Evolutionary conservation across 2,113 vertebrate genomes (phyloP).

Genomic region (Motacilla tschutschensis): DNA sequence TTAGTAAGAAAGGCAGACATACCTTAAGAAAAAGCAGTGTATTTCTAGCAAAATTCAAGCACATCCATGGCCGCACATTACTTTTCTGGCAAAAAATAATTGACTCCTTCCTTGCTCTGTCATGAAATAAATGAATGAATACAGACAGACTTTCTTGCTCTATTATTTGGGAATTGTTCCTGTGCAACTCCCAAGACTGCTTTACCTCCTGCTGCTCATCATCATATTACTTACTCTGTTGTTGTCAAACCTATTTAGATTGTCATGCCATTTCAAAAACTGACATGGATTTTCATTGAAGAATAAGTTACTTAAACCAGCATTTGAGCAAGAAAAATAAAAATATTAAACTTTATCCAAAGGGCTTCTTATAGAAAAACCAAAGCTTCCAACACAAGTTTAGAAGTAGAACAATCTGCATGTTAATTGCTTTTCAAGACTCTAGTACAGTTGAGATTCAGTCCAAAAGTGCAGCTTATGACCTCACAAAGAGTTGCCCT

Average conservation of each 20-base stretch:
- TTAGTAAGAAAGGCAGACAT: fast-evolving
- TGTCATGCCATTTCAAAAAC: not conserved
- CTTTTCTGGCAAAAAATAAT: not conserved
- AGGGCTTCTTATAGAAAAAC: not conserved
- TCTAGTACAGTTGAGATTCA: not conserved
- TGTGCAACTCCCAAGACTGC: not conserved
- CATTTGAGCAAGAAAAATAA: not conserved
- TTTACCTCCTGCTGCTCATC: not conserved
- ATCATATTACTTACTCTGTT: not conserved
- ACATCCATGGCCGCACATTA: not conserved
- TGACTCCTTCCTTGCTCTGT: not conserved
- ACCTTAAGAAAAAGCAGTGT: not conserved
- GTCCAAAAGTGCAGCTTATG: not conserved
- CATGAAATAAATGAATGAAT: not conserved
- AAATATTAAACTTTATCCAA: not conserved
- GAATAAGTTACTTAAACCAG: not conserved
- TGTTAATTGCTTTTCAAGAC: not conserved
- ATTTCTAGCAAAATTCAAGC: not conserved
- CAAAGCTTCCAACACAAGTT: not conserved
- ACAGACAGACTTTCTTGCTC: not conserved
- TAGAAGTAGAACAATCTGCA: not conserved
- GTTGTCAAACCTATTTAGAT: not conserved
- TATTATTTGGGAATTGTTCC: not conserved
- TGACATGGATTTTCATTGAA: not conserved
- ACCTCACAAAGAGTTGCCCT: fast-evolving